These are phyloP conservation scores for Chrysemys picta DNA, from an alignment of 2,113 vertebrate genomes.

Conservation along the genomic window DNA sequence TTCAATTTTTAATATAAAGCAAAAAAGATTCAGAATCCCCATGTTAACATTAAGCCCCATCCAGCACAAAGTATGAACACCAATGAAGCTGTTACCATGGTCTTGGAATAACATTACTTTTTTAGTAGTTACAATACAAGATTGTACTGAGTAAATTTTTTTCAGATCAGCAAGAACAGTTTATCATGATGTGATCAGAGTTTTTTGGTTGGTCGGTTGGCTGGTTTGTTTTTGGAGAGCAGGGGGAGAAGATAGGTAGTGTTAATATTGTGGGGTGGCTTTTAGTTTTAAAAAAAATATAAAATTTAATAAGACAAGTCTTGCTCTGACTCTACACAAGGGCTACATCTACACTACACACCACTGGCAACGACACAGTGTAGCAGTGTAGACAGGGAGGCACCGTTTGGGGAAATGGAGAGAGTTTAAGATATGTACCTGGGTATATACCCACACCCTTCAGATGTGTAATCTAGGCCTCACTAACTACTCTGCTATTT, in stretches of 20 bases:
- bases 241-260: rapidly evolving
- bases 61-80: background rate
- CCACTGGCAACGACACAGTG: too few relatives aligned
- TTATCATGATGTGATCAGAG: rapidly evolving
- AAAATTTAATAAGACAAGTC: background rate
- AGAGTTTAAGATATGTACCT: background rate
- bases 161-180: background rate
- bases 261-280: background rate
- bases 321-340: too few relatives aligned
- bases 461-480: background rate
- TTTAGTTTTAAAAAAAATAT: background rate
- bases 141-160: background rate
- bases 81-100: background rate
- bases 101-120: rapidly evolving
- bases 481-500: background rate
- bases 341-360: too few relatives aligned
- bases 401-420: background rate
- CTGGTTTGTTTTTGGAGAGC: background rate
- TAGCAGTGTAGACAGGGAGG: background rate
- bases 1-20: background rate
- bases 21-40: background rate
- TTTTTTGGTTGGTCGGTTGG: background rate
- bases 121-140: background rate
- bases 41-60: background rate
- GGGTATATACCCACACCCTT: background rate